Conservation (phyloP, 1,140 invertebrate genomes). For the Bombus superbus region DNA sequence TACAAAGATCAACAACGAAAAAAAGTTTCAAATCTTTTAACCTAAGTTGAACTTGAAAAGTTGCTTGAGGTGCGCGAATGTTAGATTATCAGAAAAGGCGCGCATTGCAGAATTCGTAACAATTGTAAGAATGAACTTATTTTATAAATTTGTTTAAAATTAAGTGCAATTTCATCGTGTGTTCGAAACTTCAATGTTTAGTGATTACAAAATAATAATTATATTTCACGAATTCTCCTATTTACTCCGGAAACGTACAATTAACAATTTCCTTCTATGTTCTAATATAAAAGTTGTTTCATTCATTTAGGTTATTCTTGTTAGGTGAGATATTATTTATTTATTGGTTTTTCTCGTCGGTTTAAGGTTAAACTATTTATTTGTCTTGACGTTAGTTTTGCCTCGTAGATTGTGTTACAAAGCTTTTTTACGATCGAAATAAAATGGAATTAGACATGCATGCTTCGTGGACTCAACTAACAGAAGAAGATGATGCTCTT, state of each 20-base stretch:
- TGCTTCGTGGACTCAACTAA: slow-evolving; percentile 19
- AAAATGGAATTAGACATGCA: slow-evolving; percentile 40
- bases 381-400: background rate
- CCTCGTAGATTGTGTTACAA: background rate
- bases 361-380: background rate
- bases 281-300: background rate
- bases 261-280: background rate
- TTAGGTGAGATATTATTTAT: slow-evolving; percentile 9
- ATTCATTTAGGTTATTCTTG: slow-evolving; percentile 51
- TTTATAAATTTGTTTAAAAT: background rate
- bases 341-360: background rate
- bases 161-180: slow-evolving; percentile 2
- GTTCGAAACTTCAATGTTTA: background rate
- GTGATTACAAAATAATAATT: background rate
- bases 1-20: slow-evolving; percentile 16
- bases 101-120: slow-evolving; percentile 31
- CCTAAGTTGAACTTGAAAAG: background rate
- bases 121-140: background rate
- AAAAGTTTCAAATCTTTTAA: background rate
- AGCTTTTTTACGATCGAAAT: background rate
- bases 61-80: background rate
- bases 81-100: slow-evolving; percentile 33
- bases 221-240: background rate
- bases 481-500: slow-evolving; percentile 69
- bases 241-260: background rate